Conservation (phyloP, 2,888 invertebrate genomes). For the Hydrotaea cyrtoneurina region DNA sequence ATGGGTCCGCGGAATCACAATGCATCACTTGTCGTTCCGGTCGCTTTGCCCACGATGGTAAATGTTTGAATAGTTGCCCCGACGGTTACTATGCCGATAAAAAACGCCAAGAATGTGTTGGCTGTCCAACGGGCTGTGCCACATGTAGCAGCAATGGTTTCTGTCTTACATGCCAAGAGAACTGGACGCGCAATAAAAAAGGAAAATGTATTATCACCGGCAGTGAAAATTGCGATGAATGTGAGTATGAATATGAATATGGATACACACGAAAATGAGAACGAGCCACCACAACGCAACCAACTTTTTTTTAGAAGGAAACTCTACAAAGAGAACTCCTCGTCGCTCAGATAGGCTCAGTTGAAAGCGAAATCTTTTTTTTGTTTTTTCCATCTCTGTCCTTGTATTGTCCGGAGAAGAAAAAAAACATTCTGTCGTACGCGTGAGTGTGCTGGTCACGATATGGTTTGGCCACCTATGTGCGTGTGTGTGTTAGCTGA, state of each 20-base stretch:
- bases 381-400: not conserved
- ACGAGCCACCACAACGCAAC: not conserved
- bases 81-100: conserved; percentile 88
- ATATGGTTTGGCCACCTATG: not conserved
- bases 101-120: conserved; percentile 89
- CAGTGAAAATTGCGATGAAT: conserved; percentile 86
- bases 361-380: not conserved
- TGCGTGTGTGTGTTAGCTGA: not conserved
- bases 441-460: not conserved
- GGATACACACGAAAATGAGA: not conserved
- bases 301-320: not conserved
- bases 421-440: not conserved
- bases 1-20: conserved; percentile 88
- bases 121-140: conserved; percentile 89
- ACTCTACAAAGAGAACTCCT: no score
- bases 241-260: conserved; percentile 80
- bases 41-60: conserved; percentile 86
- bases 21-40: conserved; percentile 91
- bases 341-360: not conserved
- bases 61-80: conserved; percentile 88
- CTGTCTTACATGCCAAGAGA: conserved; percentile 87
- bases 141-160: conserved; percentile 87
- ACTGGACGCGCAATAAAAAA: conserved; percentile 89
- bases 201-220: conserved; percentile 87
- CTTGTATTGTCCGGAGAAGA: not conserved